Evolutionary conservation across 2,888 invertebrate genomes (phyloP).

Genomic region (Monochamus alternatus): DNA sequence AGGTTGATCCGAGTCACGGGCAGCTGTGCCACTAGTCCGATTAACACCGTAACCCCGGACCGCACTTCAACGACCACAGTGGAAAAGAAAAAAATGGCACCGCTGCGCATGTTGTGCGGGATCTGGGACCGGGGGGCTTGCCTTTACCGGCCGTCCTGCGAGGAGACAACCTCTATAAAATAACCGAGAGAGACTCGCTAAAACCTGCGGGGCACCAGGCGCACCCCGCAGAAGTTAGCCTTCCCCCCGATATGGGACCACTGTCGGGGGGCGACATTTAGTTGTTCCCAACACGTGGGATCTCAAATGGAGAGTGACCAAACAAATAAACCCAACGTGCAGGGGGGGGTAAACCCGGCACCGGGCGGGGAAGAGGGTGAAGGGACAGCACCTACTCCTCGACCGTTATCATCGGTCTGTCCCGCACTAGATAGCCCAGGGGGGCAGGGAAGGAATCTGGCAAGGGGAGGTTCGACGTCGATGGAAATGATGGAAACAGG

Average conservation of each 20-base stretch:
- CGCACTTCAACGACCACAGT: background rate
- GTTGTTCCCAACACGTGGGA: background rate
- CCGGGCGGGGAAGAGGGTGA: too few relatives aligned
- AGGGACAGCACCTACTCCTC: too few relatives aligned
- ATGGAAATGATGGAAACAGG: background rate
- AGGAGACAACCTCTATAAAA: conserved; percentile 13
- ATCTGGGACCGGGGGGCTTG: background rate
- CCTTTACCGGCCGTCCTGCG: conserved; percentile 11
- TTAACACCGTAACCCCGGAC: background rate
- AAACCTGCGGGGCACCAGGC: conserved; percentile 6
- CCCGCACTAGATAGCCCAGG: too few relatives aligned
- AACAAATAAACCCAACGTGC: too few relatives aligned
- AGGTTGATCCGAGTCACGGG: background rate
- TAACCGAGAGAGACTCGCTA: background rate
- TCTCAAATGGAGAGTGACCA: background rate
- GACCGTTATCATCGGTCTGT: too few relatives aligned
- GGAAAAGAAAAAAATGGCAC: background rate
- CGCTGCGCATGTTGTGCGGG: background rate
- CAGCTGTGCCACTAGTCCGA: background rate
- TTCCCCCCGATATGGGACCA: background rate
- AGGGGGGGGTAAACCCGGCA: too few relatives aligned
- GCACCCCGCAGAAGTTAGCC: background rate
- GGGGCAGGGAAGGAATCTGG: too few relatives aligned
- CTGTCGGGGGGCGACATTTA: background rate
- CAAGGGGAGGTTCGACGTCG: too few relatives aligned